phyloP scores from a whole-genome alignment of 2,888 invertebrate genomes.

The Exocentrus adspersus region DNA sequence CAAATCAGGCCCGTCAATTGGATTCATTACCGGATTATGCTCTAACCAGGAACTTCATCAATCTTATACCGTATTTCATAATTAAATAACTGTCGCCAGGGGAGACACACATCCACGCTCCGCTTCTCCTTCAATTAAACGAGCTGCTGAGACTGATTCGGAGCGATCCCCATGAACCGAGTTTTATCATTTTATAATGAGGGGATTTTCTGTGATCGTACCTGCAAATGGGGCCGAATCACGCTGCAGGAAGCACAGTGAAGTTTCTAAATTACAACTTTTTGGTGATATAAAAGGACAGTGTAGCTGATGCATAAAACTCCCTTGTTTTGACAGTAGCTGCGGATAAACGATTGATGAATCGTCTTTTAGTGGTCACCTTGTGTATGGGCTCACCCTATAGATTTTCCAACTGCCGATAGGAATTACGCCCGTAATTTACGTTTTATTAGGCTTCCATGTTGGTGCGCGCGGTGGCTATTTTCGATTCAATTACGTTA shows the following conservation, averaged over 20 bases:
- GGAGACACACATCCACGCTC: slow-evolving; percentile 8
- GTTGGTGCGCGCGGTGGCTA: slow-evolving; percentile 12
- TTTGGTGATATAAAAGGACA: background rate
- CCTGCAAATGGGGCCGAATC: too few relatives aligned
- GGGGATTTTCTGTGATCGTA: slow-evolving; percentile 36
- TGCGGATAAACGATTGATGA: too few relatives aligned
- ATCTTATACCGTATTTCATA: slow-evolving; percentile 7
- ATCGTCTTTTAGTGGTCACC: too few relatives aligned
- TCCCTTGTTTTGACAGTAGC: too few relatives aligned
- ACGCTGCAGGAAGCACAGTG: too few relatives aligned
- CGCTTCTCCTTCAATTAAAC: slow-evolving; percentile 1
- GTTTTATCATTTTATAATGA: slow-evolving; percentile 50
- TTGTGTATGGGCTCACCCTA: slow-evolving; percentile 4
- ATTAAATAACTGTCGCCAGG: slow-evolving; percentile 10
- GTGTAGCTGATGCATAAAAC: too few relatives aligned
- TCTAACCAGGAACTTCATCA: slow-evolving; percentile 1
- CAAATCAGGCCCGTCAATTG: background rate
- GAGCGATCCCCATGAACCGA: slow-evolving; percentile 49
- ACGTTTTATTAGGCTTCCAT: slow-evolving; percentile 21
- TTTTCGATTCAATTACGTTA: slow-evolving; percentile 28
- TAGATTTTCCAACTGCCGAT: slow-evolving; percentile 11
- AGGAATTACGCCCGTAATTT: slow-evolving; percentile 16
- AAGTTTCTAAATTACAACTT: too few relatives aligned
- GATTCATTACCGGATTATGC: slow-evolving; percentile 9
- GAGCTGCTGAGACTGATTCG: slow-evolving; percentile 35